Evolutionary conservation across 1,140 invertebrate species (phyloP), one percentile per base, ranked within the genome.

Genomic region (Solen grandis): DNA sequence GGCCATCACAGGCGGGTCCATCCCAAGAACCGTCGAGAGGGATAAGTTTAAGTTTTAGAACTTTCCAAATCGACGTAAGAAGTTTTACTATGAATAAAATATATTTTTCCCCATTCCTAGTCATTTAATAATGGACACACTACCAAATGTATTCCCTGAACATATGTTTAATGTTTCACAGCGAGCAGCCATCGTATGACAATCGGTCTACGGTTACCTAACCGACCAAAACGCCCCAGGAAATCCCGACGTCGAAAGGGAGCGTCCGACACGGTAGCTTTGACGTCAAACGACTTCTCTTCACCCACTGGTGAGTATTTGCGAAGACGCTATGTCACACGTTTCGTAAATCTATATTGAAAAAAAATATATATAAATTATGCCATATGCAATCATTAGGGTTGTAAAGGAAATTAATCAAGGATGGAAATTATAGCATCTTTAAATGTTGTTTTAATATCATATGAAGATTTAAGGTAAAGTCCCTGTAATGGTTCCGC

Each of bases 151-250:
- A 22, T 36, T 36, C 10, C 14, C 36, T 31, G 19, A 19, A 16
- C n/a, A 16, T 22, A 14, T 14, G 41, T 14, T 22, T 50, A 33
- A 16, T 8, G 70, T 75, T 63, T 65, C 13, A 50, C 59, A 1
- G 46, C 65, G 31, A 70, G 79, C 52, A 79, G 81, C 41, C 70
- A 83, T 66, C 69, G 83, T 16, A 76, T 82, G 59, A 66, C 68
- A 38, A 86, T 88, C 10, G 85, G 84, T 13, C 77, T 88, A 29
- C 85, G 86, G 3, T 52, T 88, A 31, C 86, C 86, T 66, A 88
- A 76, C 36, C 65, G 85, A 65, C 86, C 86, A 31, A 77, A 82
- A 19, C 79, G 86, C 46, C 82, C 82, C 14, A 69, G 36, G 36
- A 84, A 84, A 36, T 72, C 78, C 59, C 52, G 50, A 25, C 36